Conservation (phyloP, 2,797 vertebrate species). For the Vipera latastei region DNA sequence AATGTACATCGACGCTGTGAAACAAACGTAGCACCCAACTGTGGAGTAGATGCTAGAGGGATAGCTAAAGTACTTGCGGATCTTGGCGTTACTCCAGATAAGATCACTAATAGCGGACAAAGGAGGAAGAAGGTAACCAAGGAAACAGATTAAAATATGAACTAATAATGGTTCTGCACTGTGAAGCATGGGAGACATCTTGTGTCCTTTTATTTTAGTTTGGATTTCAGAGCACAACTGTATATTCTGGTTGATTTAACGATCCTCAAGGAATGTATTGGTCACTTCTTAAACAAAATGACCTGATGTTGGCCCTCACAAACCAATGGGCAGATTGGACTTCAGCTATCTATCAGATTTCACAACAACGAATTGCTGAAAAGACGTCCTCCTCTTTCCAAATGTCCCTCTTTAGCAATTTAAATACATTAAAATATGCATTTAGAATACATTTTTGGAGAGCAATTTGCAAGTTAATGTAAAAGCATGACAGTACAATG, state of each 20-base stretch:
- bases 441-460: not conserved
- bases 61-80: constrained; percentile 95
- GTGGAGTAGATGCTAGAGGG: constrained; percentile 90
- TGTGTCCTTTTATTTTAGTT: not conserved
- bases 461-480: not conserved
- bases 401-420: not conserved
- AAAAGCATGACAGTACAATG: too few relatives aligned
- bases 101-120: constrained; percentile 89
- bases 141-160: not conserved
- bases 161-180: not conserved
- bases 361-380: not conserved
- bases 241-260: not conserved
- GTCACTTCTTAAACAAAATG: not conserved
- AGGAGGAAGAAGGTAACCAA: constrained; percentile 89
- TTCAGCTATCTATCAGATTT: not conserved
- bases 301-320: not conserved
- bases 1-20: constrained; percentile 96
- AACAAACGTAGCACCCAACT: constrained; percentile 94
- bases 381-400: not conserved
- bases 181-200: not conserved
- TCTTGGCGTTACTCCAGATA: constrained; percentile 94
- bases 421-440: not conserved
- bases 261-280: not conserved
- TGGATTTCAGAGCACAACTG: not conserved
- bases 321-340: not conserved